Percentiles rank a stretch among this genome's conserved stretches.
Conservation (phyloP, 2,113 vertebrate genomes). For the Oxyura jamaicensis region DNA sequence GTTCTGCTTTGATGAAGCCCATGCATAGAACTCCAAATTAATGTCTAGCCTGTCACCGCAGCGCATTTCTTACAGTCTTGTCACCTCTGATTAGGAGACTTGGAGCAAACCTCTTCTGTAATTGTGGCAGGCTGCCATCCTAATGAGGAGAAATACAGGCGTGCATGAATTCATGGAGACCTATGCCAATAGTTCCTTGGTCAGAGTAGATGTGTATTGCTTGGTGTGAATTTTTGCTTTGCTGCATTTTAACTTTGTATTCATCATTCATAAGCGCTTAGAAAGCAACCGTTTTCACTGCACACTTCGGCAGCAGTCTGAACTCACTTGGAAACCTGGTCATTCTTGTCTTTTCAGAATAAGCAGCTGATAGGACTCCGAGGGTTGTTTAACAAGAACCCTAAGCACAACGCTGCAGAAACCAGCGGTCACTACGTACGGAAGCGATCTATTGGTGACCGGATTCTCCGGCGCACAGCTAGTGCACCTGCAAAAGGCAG, state of each 20-base stretch:
- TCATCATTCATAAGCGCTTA: background rate
- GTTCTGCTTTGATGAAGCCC: constrained; percentile 54
- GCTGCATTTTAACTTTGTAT: constrained; percentile 2
- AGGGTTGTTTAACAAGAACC: constrained; percentile 89
- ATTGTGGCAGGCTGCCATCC: constrained; percentile 43
- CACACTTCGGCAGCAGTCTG: rapidly evolving
- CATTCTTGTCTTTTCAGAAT: constrained; percentile 76
- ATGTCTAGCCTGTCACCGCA: constrained; percentile 19
- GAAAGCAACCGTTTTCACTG: background rate
- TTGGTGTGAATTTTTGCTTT: constrained; percentile 50
- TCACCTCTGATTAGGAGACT: constrained; percentile 34
- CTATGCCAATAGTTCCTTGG: constrained; percentile 32
- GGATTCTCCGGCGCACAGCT: constrained; percentile 91
- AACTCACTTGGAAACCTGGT: background rate
- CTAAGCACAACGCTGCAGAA: constrained; percentile 83
- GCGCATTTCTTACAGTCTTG: constrained; percentile 1
- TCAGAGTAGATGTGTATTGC: constrained; percentile 33
- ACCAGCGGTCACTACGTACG: constrained; percentile 73
- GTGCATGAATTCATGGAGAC: constrained; percentile 72
- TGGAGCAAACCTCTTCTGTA: constrained; percentile 7
- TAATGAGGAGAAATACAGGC: constrained; percentile 10
- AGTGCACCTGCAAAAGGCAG: constrained; percentile 95
- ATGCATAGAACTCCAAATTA: background rate
- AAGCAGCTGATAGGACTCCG: constrained; percentile 92
- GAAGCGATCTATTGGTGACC: constrained; percentile 90